Evolutionary conservation across 35 echinoderm and acorn worm species (phyloP).

Genomic region (Amphiura filiformis): DNA sequence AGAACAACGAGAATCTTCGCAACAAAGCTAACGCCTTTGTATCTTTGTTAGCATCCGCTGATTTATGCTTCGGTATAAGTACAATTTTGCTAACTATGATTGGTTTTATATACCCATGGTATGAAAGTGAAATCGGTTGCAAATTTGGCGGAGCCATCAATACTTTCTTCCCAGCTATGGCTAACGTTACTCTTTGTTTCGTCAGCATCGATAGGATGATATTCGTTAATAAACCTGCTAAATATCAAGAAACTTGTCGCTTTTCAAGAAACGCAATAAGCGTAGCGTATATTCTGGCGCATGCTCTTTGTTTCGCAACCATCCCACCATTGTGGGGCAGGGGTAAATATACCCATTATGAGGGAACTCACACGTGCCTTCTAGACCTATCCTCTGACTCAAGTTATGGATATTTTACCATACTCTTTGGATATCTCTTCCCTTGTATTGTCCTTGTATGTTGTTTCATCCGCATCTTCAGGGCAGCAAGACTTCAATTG

Average conservation of each 20-base stretch:
- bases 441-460: neutral
- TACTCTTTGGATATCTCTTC: constrained; percentile 24
- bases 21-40: constrained; percentile 46
- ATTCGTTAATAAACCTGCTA: constrained; percentile 9
- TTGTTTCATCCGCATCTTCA: constrained; percentile 26
- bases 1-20: constrained; percentile 6
- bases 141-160: constrained; percentile 24
- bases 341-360: constrained; percentile 7
- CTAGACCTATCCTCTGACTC: neutral
- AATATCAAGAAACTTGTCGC: constrained; percentile 2
- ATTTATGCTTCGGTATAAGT: constrained; percentile 18
- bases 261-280: neutral
- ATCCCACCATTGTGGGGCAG: constrained; percentile 10
- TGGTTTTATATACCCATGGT: constrained; percentile 15
- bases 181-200: constrained; percentile 43
- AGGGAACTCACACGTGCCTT: neutral
- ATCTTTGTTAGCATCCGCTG: constrained; percentile 11
- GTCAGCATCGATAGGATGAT: constrained; percentile 33
- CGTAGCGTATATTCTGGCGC: constrained; percentile 8
- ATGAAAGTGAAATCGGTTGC: neutral
- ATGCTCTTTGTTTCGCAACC: constrained; percentile 18
- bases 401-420: neutral
- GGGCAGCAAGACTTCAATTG: constrained; percentile 18
- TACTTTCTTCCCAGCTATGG: constrained; percentile 23
- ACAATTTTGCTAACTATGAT: neutral